phyloP scores from a whole-genome alignment of 1,140 invertebrate genomes.

The Drosophila kikkawai region DNA sequence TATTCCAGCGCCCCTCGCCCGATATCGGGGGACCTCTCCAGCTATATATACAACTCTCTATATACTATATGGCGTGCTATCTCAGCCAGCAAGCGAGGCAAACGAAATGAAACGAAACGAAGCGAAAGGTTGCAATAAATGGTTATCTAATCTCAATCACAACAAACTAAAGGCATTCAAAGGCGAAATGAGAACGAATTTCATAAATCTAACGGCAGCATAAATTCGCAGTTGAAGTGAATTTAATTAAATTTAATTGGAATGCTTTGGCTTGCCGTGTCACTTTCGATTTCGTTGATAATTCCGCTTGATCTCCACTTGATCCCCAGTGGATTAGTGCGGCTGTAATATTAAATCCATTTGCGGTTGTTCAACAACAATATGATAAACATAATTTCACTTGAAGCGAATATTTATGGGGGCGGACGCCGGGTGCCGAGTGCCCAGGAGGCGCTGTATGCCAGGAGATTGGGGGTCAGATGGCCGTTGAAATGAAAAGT shows the following conservation, averaged over 20 bases:
- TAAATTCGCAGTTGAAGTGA: conserved; percentile 48
- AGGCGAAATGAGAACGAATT: conserved; percentile 53
- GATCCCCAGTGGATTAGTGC: conserved; percentile 82
- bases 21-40: conserved; percentile 32
- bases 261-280: conserved; percentile 46
- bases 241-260: conserved; percentile 52
- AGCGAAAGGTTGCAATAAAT: conserved; percentile 78
- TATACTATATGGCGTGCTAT: conserved; percentile 39
- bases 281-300: conserved; percentile 73
- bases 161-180: conserved; percentile 78
- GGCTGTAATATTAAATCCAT: conserved; percentile 84
- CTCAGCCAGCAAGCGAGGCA: conserved; percentile 33
- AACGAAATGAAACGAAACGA: conserved; percentile 26
- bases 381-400: conserved; percentile 75
- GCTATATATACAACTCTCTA: conserved; percentile 5
- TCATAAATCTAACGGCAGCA: conserved; percentile 42
- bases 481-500: conserved; percentile 52
- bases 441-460: not conserved
- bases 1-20: conserved; percentile 20
- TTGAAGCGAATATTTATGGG: conserved; percentile 68
- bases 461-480: conserved; percentile 17
- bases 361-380: conserved; percentile 79
- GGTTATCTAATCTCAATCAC: conserved; percentile 82
- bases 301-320: conserved; percentile 81
- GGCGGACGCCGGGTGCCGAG: not conserved